phyloP scores from a whole-genome alignment of 2,113 vertebrate species.

The Tylochromis polylepis region DNA sequence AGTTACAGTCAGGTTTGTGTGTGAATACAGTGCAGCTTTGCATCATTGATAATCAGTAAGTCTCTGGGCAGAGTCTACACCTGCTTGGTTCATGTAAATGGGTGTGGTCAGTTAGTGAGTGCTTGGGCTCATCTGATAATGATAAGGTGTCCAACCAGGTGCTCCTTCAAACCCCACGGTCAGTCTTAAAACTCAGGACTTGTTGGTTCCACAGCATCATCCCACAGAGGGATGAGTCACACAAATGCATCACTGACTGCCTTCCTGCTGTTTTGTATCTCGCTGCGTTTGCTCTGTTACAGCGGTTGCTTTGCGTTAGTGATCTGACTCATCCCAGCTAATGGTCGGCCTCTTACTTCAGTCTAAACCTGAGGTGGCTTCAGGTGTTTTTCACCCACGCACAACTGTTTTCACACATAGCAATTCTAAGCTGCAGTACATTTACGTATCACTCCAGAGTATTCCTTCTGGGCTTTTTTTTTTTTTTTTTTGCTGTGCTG shows the following conservation, averaged over 20 bases:
- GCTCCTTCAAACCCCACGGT: background rate
- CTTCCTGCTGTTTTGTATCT: background rate
- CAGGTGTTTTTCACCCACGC: slow-evolving; percentile 3
- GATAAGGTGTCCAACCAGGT: background rate
- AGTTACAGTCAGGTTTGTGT: slow-evolving; percentile 52
- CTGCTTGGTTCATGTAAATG: background rate
- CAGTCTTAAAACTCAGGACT: background rate
- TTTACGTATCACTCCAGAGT: background rate
- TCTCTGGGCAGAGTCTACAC: background rate
- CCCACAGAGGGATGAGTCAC: slow-evolving; percentile 41
- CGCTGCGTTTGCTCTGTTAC: background rate
- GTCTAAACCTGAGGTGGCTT: background rate
- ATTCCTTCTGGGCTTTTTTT: background rate
- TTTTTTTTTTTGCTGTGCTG: background rate
- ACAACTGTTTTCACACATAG: background rate
- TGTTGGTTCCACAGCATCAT: background rate
- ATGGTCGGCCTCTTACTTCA: background rate
- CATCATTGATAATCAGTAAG: background rate
- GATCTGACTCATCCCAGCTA: slow-evolving; percentile 30
- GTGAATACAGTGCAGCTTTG: background rate
- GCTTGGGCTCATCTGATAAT: background rate
- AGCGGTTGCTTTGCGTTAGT: background rate
- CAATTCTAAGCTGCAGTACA: background rate
- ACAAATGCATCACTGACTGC: background rate
- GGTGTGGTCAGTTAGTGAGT: background rate